Percentiles rank a stretch among this genome's conserved stretches.
Evolutionary conservation across 2,113 vertebrate species (phyloP).

Genomic region (Anseranas semipalmata): DNA sequence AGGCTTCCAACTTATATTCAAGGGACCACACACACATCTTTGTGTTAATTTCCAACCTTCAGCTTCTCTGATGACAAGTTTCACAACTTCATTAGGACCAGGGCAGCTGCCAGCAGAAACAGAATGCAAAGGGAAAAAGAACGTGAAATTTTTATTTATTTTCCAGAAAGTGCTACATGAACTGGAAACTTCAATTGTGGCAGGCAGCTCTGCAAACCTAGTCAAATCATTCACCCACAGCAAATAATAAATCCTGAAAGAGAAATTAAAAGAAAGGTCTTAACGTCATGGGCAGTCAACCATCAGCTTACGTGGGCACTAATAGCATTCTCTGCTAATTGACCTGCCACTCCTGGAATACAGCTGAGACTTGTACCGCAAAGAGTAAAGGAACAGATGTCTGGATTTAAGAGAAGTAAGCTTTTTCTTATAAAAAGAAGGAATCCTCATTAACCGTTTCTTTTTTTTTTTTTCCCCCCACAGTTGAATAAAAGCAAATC

Average conservation of each 20-base stretch:
- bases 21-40: background rate
- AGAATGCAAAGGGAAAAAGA: background rate
- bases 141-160: background rate
- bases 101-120: background rate
- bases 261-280: background rate
- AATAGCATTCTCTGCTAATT: background rate
- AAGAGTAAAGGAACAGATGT: background rate
- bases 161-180: background rate
- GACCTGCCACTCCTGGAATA: background rate
- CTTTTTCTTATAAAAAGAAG: background rate
- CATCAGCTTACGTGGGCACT: background rate
- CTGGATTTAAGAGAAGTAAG: background rate
- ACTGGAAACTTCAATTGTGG: background rate
- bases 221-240: background rate
- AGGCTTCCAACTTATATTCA: background rate
- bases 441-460: background rate
- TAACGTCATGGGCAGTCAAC: background rate
- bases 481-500: background rate
- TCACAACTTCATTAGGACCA: background rate
- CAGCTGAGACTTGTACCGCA: background rate
- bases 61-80: background rate
- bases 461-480: background rate
- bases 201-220: background rate
- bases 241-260: background rate
- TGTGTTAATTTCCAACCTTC: background rate